These are phyloP conservation scores for Rousettus madagascariensis DNA, from an alignment of 2,797 vertebrate genomes.

Conservation along the genomic window DNA sequence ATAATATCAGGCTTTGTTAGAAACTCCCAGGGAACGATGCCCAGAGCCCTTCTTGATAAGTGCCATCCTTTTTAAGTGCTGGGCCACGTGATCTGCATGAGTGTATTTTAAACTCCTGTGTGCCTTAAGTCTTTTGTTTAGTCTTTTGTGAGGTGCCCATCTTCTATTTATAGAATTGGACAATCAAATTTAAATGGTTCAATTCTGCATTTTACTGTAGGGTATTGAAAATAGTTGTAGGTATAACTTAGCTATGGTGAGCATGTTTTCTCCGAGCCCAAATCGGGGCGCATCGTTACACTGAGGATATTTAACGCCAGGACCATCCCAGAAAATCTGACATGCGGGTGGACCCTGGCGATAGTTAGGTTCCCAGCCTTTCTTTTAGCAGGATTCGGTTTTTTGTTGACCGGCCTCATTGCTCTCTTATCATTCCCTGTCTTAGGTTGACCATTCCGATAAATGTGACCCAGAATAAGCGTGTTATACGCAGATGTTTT, in stretches of 20 bases:
- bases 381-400: not conserved
- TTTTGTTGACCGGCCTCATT: not conserved
- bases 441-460: not conserved
- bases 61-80: rapidly evolving
- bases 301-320: not conserved
- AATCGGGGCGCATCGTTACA: rapidly evolving
- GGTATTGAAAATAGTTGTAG: not conserved
- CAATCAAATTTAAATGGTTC: not conserved
- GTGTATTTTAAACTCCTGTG: not conserved
- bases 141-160: not conserved
- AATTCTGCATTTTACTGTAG: not conserved
- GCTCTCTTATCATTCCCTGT: too few relatives aligned
- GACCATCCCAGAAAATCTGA: not conserved
- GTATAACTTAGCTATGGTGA: not conserved
- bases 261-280: not conserved
- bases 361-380: not conserved
- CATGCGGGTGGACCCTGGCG: not conserved
- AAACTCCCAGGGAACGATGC: not conserved
- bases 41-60: not conserved
- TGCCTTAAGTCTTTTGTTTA: not conserved
- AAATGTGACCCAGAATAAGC: not conserved
- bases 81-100: rapidly evolving
- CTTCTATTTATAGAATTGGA: not conserved
- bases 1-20: not conserved
- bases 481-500: not conserved